phyloP scores from a whole-genome alignment of 2,888 invertebrate species.

The Lithophane socia region DNA sequence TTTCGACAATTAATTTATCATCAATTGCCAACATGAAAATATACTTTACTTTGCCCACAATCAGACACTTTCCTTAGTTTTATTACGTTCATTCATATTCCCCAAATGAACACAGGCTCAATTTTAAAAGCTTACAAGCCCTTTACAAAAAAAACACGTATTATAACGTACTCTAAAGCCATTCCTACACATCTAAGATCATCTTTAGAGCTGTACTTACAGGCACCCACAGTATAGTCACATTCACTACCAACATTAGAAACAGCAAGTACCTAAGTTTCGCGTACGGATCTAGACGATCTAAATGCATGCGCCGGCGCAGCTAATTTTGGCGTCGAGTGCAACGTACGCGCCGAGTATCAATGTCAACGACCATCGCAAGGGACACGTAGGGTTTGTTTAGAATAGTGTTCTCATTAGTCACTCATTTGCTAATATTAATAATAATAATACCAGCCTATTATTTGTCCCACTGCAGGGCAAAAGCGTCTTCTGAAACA shows the following conservation, averaged over 20 bases:
- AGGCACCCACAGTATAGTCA: background rate
- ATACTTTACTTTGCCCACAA: background rate
- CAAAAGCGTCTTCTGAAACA: background rate
- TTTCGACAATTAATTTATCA: background rate
- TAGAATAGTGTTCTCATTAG: conserved; percentile 30
- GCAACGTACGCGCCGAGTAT: conserved; percentile 63
- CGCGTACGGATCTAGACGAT: conserved; percentile 63
- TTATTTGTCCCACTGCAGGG: background rate
- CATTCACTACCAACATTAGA: conserved; percentile 40
- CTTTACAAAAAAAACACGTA: background rate
- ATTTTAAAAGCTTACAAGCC: background rate
- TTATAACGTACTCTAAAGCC: background rate
- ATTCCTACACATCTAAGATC: conserved; percentile 5
- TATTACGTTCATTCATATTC: background rate
- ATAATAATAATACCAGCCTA: background rate
- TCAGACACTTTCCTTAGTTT: background rate
- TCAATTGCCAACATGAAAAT: background rate
- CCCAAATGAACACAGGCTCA: background rate
- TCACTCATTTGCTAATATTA: conserved; percentile 11
- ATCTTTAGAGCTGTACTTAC: background rate
- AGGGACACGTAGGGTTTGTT: conserved; percentile 52
- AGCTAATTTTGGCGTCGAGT: conserved; percentile 65
- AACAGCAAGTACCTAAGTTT: conserved; percentile 52
- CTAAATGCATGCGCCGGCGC: conserved; percentile 61
- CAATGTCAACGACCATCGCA: conserved; percentile 68